Base-by-base conservation (phyloP, 2,888 invertebrate genomes). In the Cybosia mesomella region DNA sequence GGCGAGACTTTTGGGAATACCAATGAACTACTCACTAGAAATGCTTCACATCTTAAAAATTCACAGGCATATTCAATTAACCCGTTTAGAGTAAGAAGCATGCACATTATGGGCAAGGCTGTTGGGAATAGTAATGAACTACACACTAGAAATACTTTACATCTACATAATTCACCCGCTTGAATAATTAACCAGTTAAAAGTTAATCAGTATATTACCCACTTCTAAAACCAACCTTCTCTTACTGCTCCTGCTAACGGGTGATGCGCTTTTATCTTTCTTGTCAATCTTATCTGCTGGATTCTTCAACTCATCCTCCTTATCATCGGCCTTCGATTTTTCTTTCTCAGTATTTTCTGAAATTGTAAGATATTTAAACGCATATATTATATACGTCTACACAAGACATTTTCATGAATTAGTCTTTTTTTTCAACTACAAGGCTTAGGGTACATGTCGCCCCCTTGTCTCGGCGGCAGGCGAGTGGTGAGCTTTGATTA, bases 211-310 rank as follows among this genome's bases (percentile, higher is more conserved):
- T 49, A 49, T n/a, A 49, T 9, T 49, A 43, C 43, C 43, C 11
- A 36, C n/a, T 22, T 39, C 57, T 49, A 79, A 64, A 70, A 87
- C 85, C 75, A 81, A 93, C 93, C 93, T 92, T 86, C 87, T 91
- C 83, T 89, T 93, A 79, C 83, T 73, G 58, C 70, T 87, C 81
- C 90, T 91, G 67, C 79, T 72, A n/a, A 86, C 90, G 39, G 89
- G 86, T 9, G 89, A 84, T 34, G 77, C 77, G 13, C 80, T 64
- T 57, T 55, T 62, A 15, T 70, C 66, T 10, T 57, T 32, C 75
- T 89, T 89, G 53, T 91, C 92, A 74, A 91, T 90, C 71, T 91
- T 91, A 43, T 91, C 89, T 18, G 74, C 74, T 15, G 78, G 68
- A 15, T 36, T 72, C 13, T 88, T 88, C 15, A 82, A 77, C n/a